phyloP scores from a whole-genome alignment of 2,888 invertebrate species.

The Cotesia congregata region DNA sequence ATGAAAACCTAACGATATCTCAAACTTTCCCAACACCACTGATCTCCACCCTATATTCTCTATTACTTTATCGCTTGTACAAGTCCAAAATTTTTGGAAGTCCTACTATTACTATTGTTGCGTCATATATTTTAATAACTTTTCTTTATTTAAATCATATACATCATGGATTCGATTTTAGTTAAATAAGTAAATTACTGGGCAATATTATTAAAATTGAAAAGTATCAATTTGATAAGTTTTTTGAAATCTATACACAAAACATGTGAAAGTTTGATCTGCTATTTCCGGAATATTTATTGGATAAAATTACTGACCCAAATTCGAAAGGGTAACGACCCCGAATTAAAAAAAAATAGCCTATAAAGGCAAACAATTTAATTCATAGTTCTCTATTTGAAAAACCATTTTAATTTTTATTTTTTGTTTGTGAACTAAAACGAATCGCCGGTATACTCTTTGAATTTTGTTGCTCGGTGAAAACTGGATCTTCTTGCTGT shows the following conservation, averaged over 20 bases:
- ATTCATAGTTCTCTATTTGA: constrained; percentile 46
- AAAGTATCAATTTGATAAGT: too few relatives aligned
- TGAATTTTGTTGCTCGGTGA: constrained; percentile 54
- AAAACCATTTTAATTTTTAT: constrained; percentile 39
- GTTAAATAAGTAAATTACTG: too few relatives aligned
- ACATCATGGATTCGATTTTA: too few relatives aligned
- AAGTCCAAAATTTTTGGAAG: neutral
- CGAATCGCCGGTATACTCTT: constrained; percentile 52
- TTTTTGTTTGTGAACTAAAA: constrained; percentile 44
- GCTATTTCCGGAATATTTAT: constrained; percentile 31
- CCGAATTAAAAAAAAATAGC: constrained; percentile 55
- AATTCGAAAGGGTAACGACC: constrained; percentile 68
- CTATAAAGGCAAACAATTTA: constrained; percentile 49
- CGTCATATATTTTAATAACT: neutral
- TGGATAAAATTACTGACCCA: constrained; percentile 59
- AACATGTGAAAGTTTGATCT: constrained; percentile 10
- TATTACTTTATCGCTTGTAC: neutral
- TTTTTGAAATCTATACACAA: neutral
- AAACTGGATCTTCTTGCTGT: constrained; percentile 58
- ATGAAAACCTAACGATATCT: constrained; percentile 48
- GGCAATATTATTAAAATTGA: too few relatives aligned
- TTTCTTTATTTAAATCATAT: neutral
- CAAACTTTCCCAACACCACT: constrained; percentile 41
- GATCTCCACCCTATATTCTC: neutral
- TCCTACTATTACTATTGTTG: neutral